Percentiles rank a stretch among this genome's conserved stretches.
Conservation (phyloP, 2,888 invertebrate species). For the Tenthredo livida region DNA sequence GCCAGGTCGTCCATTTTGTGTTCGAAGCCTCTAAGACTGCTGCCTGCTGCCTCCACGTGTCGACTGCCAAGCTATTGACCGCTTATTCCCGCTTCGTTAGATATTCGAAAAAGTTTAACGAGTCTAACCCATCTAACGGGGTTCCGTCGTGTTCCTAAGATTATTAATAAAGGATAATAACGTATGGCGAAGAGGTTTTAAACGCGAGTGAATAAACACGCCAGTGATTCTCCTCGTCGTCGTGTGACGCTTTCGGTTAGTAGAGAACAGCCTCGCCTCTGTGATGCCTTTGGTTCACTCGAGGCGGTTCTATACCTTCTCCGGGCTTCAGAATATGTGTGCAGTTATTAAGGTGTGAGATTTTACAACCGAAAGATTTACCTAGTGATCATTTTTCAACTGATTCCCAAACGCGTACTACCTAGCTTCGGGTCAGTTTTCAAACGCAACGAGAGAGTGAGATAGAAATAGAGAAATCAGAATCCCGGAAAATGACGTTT, state of each 20-base stretch:
- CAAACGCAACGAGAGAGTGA: background rate
- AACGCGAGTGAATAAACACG: slow-evolving; percentile 36
- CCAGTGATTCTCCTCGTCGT: slow-evolving; percentile 29
- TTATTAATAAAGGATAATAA: slow-evolving; percentile 6
- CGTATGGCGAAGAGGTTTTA: background rate
- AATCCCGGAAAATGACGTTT: slow-evolving; percentile 23
- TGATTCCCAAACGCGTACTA: background rate
- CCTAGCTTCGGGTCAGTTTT: background rate
- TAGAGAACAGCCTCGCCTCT: slow-evolving; percentile 21
- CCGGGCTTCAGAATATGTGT: background rate
- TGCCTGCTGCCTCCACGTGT: slow-evolving; percentile 52
- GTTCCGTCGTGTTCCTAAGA: background rate
- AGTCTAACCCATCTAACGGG: background rate
- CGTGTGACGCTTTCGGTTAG: slow-evolving; percentile 37
- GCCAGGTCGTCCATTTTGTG: slow-evolving; percentile 51
- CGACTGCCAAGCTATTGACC: slow-evolving; percentile 53
- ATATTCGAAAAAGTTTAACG: slow-evolving; percentile 11
- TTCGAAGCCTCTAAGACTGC: slow-evolving; percentile 52
- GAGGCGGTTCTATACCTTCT: background rate
- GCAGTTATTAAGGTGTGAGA: slow-evolving; percentile 11
- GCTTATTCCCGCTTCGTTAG: slow-evolving; percentile 49
- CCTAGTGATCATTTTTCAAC: background rate
- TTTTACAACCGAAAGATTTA: background rate
- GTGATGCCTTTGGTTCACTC: slow-evolving; percentile 7
- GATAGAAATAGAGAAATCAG: background rate